A percentile compares a stretch with the other conserved stretches of the same genome.
Conservation (phyloP, 2,113 vertebrate species). For the Kryptolebias marmoratus region DNA sequence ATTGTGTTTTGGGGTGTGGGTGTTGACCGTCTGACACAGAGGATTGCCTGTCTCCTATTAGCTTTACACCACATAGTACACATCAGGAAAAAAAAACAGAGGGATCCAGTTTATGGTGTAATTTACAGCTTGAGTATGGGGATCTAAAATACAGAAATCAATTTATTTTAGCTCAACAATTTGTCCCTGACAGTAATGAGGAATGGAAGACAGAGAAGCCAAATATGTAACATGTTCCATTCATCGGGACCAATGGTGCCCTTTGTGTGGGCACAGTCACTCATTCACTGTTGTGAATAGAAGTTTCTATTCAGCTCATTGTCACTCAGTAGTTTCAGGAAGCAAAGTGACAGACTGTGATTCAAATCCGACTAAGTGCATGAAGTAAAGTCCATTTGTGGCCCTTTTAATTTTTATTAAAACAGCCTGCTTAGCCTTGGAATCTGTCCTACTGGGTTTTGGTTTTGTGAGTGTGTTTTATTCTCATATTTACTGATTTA, state of each 20-base stretch:
- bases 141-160: neutral
- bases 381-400: conserved; percentile 36
- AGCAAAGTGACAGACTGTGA: conserved; percentile 46
- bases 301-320: conserved; percentile 68
- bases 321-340: conserved; percentile 67
- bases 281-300: conserved; percentile 58
- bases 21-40: conserved; percentile 59
- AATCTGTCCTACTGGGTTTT: neutral
- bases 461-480: neutral
- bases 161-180: neutral
- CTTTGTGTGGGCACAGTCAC: conserved; percentile 71
- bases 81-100: neutral
- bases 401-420: conserved; percentile 49
- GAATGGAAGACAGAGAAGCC: conserved; percentile 22
- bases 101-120: neutral
- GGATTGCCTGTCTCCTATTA: conserved; percentile 52
- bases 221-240: conserved; percentile 67
- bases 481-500: neutral
- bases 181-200: neutral
- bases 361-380: conserved; percentile 62
- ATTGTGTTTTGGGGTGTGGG: conserved; percentile 64
- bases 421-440: conserved; percentile 56
- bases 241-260: conserved; percentile 50
- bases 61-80: conserved; percentile 20
- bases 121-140: neutral